These are phyloP conservation scores for Eueides isabella DNA, from an alignment of 1,140 invertebrate genomes.

Conservation along the genomic window DNA sequence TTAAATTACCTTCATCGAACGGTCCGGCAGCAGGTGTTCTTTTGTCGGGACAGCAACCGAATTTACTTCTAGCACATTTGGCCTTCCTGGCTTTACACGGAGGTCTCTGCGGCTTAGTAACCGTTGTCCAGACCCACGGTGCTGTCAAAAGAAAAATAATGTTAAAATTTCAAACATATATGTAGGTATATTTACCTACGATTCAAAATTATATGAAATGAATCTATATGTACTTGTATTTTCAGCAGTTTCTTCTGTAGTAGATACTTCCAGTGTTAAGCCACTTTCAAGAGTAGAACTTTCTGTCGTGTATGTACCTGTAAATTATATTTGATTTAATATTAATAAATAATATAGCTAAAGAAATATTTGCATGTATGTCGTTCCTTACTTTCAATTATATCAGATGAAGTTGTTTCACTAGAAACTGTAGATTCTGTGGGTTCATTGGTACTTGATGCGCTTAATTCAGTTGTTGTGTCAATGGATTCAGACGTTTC, in stretches of 20 bases:
- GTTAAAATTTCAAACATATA: neutral
- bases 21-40: conserved; percentile 92
- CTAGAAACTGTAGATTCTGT: conserved; percentile 13
- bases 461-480: conserved; percentile 15
- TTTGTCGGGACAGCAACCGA: conserved; percentile 95
- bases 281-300: neutral
- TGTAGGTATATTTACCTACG: neutral
- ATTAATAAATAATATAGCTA: neutral
- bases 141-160: conserved; percentile 43
- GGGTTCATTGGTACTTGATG: conserved; percentile 13
- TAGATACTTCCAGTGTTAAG: conserved; percentile 1
- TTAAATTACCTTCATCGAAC: conserved; percentile 87
- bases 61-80: conserved; percentile 87
- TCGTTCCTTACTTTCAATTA: conserved; percentile 1
- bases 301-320: conserved; percentile 17
- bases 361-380: neutral
- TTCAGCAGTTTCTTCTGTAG: neutral
- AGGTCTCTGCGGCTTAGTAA: conserved; percentile 77
- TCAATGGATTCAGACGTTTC: conserved; percentile 10
- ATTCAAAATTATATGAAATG: neutral
- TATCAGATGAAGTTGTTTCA: conserved; percentile 14
- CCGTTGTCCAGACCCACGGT: conserved; percentile 66
- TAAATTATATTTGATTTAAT: neutral
- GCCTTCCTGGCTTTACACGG: conserved; percentile 84
- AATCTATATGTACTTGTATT: conserved; percentile 8